These are phyloP conservation scores for Aricia agestis DNA, from an alignment of 1,140 invertebrate genomes.

Conservation along the genomic window DNA sequence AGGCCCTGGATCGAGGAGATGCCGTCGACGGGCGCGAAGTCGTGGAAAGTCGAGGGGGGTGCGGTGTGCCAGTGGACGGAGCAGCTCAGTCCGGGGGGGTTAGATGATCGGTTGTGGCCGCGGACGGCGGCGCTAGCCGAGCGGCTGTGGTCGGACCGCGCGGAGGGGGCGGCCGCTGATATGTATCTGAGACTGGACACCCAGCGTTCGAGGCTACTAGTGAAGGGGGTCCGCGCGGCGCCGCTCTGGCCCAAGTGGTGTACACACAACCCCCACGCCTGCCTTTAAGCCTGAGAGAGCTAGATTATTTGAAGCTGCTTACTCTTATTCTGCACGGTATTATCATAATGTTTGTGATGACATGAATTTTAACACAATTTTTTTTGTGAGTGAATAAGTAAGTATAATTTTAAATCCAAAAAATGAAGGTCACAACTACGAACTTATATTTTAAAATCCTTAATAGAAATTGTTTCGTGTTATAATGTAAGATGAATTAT, in stretches of 20 bases:
- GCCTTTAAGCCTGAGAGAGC: constrained; percentile 67
- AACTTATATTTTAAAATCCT: too few relatives aligned
- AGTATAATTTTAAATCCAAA: too few relatives aligned
- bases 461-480: too few relatives aligned
- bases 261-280: constrained; percentile 83
- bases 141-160: constrained; percentile 74
- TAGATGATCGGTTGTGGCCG: constrained; percentile 84
- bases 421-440: too few relatives aligned
- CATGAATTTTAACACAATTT: too few relatives aligned
- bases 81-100: constrained; percentile 78
- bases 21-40: constrained; percentile 77
- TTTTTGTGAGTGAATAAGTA: not conserved
- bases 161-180: constrained; percentile 59
- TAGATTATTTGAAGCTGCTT: constrained; percentile 6
- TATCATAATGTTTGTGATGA: constrained; percentile 2
- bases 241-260: constrained; percentile 87
- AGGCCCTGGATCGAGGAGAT: constrained; percentile 81
- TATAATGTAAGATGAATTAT: too few relatives aligned
- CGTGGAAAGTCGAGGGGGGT: constrained; percentile 85
- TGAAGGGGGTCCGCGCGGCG: constrained; percentile 80
- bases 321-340: not conserved
- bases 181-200: constrained; percentile 82
- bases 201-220: constrained; percentile 79
- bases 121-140: constrained; percentile 83
- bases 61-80: constrained; percentile 86